phyloP scores from a whole-genome alignment of 2,888 invertebrate species.

The Octodonta nipae region DNA sequence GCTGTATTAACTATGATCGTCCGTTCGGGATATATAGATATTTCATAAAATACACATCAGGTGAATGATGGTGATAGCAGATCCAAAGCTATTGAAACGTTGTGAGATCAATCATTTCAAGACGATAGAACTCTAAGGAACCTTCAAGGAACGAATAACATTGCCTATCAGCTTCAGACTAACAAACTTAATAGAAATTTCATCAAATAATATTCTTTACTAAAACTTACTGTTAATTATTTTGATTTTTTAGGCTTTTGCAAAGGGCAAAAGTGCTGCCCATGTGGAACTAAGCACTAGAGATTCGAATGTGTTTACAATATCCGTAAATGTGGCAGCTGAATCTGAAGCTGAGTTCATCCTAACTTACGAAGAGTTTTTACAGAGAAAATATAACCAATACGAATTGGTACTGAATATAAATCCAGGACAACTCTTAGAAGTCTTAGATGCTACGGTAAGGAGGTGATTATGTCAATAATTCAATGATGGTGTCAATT shows the following conservation, averaged over 20 bases:
- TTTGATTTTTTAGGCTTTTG: slow-evolving; percentile 7
- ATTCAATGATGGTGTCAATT: too few species aligned
- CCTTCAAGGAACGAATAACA: too few species aligned
- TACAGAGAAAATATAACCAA: slow-evolving; percentile 45
- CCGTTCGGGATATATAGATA: too few species aligned
- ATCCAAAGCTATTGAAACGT: too few species aligned
- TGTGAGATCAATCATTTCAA: too few species aligned
- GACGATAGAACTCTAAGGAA: too few species aligned
- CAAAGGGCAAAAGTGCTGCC: slow-evolving; percentile 36
- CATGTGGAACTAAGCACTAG: slow-evolving; percentile 48
- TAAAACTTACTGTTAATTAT: neutral
- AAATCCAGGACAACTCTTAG: slow-evolving; percentile 49
- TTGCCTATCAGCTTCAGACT: too few species aligned
- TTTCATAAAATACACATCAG: too few species aligned
- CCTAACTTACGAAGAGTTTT: slow-evolving; percentile 55
- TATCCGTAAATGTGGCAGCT: slow-evolving; percentile 50
- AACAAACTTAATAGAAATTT: too few species aligned
- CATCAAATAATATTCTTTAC: too few species aligned
- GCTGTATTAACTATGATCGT: too few species aligned
- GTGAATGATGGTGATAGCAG: too few species aligned
- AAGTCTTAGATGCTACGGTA: slow-evolving; percentile 36
- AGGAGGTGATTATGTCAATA: slow-evolving; percentile 26
- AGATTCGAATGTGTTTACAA: slow-evolving; percentile 52
- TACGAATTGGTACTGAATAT: slow-evolving; percentile 57
- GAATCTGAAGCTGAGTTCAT: slow-evolving; percentile 48